Conservation (phyloP, 2,113 vertebrate genomes). For the Coryphaenoides rupestris region DNA sequence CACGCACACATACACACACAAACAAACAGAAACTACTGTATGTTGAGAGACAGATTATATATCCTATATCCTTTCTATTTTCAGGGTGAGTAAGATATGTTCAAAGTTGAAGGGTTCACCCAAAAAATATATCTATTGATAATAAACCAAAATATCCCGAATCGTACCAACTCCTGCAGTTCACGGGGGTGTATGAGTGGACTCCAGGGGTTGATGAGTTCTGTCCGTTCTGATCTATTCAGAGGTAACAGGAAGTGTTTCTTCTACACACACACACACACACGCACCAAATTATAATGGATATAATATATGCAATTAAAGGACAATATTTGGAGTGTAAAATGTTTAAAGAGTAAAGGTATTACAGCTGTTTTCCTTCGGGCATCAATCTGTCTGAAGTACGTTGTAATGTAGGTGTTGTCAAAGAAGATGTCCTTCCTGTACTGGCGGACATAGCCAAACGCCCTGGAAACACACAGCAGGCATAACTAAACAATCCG, state of each 20-base stretch:
- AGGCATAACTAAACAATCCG: not conserved
- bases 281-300: not conserved
- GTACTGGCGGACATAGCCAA: constrained; percentile 40
- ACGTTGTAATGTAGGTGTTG: constrained; percentile 55
- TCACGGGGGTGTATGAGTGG: constrained; percentile 28
- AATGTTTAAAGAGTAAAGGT: too few relatives aligned
- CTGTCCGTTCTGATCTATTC: constrained; percentile 23
- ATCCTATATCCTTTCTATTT: too few relatives aligned
- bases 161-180: constrained; percentile 45
- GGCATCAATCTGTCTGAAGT: constrained; percentile 51
- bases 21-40: too few relatives aligned
- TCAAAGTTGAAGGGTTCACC: too few relatives aligned
- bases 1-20: too few relatives aligned
- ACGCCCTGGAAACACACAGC: constrained; percentile 27
- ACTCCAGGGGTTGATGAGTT: constrained; percentile 39
- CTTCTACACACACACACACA: constrained; percentile 29
- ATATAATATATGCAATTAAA: too few relatives aligned
- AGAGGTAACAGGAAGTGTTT: constrained; percentile 48
- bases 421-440: constrained; percentile 47
- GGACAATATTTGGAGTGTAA: too few relatives aligned
- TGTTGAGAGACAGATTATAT: too few relatives aligned
- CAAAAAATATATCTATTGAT: too few relatives aligned
- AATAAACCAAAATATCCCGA: too few relatives aligned
- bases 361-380: constrained; percentile 30
- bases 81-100: constrained; percentile 20